These are phyloP conservation scores for Holothuria scabra DNA, from an alignment of 53 echinoderm and acorn worm species.

Conservation along the genomic window DNA sequence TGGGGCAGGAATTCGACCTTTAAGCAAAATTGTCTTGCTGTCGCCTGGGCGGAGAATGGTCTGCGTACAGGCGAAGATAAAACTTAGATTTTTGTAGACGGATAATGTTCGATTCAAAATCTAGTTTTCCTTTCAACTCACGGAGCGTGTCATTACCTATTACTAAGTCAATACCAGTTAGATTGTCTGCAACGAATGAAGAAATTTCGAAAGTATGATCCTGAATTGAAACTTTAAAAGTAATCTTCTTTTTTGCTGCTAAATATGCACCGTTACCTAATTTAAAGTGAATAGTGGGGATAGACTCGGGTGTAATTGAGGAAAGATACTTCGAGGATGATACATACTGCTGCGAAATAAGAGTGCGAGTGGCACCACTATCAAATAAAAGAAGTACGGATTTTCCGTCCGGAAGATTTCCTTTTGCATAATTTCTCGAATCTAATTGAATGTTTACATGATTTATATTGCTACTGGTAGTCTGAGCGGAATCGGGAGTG, in stretches of 20 bases:
- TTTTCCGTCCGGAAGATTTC: slow-evolving; percentile 8
- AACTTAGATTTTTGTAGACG: not conserved
- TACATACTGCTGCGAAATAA: not conserved
- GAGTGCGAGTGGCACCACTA: slow-evolving; percentile 18
- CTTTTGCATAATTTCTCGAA: not conserved
- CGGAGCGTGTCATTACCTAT: not conserved
- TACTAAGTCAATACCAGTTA: not conserved
- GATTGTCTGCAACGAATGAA: too few relatives aligned
- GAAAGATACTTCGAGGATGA: not conserved
- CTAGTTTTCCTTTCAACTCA: not conserved
- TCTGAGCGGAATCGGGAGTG: not conserved
- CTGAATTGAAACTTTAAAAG: too few relatives aligned
- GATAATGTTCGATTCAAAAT: not conserved
- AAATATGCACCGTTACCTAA: too few relatives aligned
- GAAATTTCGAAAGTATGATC: too few relatives aligned
- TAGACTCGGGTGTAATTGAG: not conserved
- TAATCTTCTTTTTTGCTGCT: too few relatives aligned
- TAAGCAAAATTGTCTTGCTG: not conserved
- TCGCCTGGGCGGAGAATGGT: not conserved
- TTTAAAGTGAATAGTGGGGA: too few relatives aligned
- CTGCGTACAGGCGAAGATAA: slow-evolving; percentile 1
- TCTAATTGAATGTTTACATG: not conserved
- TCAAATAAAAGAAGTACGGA: slow-evolving; percentile 17
- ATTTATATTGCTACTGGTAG: not conserved
- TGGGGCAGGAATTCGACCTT: not conserved